Conservation (phyloP, 2,888 invertebrate genomes). For the Artemia sp. region DNA sequence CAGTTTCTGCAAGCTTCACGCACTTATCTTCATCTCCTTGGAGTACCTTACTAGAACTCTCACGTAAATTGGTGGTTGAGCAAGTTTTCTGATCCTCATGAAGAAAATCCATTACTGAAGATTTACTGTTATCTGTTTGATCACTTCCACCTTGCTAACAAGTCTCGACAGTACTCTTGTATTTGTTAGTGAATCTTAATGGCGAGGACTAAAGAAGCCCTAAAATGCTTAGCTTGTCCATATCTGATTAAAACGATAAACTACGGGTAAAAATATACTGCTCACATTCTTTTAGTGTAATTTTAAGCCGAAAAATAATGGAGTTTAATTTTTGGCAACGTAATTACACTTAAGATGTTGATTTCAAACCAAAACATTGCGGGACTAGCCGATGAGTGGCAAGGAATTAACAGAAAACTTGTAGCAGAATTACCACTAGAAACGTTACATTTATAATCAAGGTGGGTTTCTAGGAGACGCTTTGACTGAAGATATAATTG, state of each 20-base stretch:
- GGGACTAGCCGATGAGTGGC: no score
- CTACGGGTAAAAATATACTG: no score
- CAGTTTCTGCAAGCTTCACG: not conserved
- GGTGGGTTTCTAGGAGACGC: no score
- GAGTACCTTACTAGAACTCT: constrained; percentile 9
- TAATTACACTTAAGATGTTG: no score
- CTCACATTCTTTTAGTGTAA: no score
- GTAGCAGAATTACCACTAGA: no score
- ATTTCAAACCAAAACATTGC: no score
- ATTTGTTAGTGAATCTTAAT: not conserved
- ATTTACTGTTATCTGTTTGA: not conserved
- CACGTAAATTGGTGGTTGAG: not conserved
- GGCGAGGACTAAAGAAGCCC: not conserved
- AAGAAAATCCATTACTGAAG: constrained; percentile 8
- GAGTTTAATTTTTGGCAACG: no score
- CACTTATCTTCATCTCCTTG: not conserved
- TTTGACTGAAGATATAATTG: no score
- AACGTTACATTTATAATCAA: no score
- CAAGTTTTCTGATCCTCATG: constrained; percentile 11
- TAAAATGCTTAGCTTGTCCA: constrained; percentile 10
- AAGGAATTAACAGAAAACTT: no score
- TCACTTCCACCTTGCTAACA: not conserved
- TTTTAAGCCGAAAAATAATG: no score
- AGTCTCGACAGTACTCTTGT: not conserved
- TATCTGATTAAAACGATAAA: not conserved